Conservation (phyloP, 2,797 vertebrate species). For the Platyrinchus mystaceus region DNA sequence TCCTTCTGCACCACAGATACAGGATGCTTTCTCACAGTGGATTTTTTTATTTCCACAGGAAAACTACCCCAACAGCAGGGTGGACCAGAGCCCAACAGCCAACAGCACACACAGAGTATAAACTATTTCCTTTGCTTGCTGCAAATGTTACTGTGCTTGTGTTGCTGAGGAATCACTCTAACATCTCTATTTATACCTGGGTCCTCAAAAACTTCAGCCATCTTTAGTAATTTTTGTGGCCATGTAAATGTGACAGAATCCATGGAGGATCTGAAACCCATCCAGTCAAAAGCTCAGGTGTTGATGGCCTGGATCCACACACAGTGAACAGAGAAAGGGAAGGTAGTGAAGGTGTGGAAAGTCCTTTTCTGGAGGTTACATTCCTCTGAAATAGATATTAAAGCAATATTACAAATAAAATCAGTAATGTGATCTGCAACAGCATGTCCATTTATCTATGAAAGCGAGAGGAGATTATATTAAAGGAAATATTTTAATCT, state of each 20-base stretch:
- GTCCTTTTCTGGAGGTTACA: conserved; percentile 55
- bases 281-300: background rate
- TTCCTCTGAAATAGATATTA: conserved; percentile 48
- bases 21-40: background rate
- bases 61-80: background rate
- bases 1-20: background rate
- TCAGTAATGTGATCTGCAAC: conserved; percentile 29
- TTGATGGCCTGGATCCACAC: conserved; percentile 28
- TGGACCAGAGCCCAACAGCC: background rate
- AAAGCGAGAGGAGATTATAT: conserved; percentile 30
- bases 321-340: background rate
- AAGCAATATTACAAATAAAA: conserved; percentile 60
- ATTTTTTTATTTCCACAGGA: background rate
- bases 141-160: background rate
- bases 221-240: background rate
- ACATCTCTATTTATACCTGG: background rate
- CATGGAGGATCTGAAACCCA: background rate
- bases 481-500: conserved; percentile 54
- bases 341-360: conserved; percentile 22
- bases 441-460: background rate
- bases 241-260: background rate
- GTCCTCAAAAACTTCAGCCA: background rate
- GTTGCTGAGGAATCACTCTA: background rate
- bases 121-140: background rate
- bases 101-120: background rate